These are phyloP conservation scores for Nineta flava DNA, from an alignment of 2,888 invertebrate genomes.

Conservation along the genomic window DNA sequence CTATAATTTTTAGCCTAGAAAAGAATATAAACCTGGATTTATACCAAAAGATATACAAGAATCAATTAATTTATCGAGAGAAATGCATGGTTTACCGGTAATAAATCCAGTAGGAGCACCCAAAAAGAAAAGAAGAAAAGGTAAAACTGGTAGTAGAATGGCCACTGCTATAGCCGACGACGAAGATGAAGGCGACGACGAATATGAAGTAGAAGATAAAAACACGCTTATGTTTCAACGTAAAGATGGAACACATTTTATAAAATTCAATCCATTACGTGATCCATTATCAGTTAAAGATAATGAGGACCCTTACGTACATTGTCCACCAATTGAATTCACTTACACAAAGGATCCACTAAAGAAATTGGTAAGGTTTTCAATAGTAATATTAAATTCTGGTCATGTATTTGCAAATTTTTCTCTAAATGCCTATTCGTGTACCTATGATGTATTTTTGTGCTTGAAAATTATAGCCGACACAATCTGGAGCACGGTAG, in stretches of 20 bases:
- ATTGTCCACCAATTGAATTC: slow-evolving; percentile 51
- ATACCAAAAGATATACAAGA: slow-evolving; percentile 24
- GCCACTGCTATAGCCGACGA: slow-evolving; percentile 19
- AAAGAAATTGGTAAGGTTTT: not conserved
- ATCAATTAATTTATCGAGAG: slow-evolving; percentile 21
- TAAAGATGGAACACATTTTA: slow-evolving; percentile 45
- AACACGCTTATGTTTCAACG: slow-evolving; percentile 48
- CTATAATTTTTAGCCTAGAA: slow-evolving; percentile 20
- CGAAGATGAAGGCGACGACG: slow-evolving; percentile 23
- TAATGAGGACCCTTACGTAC: slow-evolving; percentile 49
- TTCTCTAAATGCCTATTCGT: too few relatives aligned
- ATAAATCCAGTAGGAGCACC: slow-evolving; percentile 16
- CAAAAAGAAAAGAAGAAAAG: slow-evolving; percentile 30
- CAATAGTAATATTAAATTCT: too few relatives aligned
- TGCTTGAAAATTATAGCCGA: too few relatives aligned
- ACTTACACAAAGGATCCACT: slow-evolving; percentile 40
- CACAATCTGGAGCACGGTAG: too few relatives aligned
- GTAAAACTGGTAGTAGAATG: slow-evolving; percentile 16
- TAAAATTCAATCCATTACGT: slow-evolving; percentile 50
- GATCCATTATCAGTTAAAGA: slow-evolving; percentile 36
- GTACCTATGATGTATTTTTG: too few relatives aligned
- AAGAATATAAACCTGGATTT: slow-evolving; percentile 41
- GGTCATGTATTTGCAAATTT: too few relatives aligned
- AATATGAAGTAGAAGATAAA: slow-evolving; percentile 29
- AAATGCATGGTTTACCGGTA: slow-evolving; percentile 20